Evolutionary conservation across 2,797 vertebrate genomes (phyloP).

Genomic region (Holocentrus rufus): DNA sequence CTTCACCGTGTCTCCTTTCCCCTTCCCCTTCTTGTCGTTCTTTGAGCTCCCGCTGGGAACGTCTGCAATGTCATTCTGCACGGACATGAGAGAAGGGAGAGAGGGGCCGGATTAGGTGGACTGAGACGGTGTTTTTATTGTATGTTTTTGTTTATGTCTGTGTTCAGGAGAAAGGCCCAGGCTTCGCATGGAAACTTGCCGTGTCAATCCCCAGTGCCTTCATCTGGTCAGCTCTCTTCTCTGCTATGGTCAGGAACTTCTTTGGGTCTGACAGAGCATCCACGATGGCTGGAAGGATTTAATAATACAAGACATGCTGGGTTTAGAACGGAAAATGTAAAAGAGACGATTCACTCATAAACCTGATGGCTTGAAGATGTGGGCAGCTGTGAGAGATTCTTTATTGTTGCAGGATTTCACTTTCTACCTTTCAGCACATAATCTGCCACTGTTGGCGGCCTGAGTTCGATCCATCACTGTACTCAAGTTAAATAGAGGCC

Average conservation of each 20-base stretch:
- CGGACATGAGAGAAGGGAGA: not conserved
- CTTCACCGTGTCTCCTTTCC: conserved; percentile 89
- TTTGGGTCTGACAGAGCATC: conserved; percentile 99
- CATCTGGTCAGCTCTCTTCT: conserved; percentile 99
- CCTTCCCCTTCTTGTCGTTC: conserved; percentile 95
- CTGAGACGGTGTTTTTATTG: not conserved
- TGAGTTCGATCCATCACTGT: no score
- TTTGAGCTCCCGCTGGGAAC: conserved; percentile 96
- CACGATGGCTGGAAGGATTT: conserved; percentile 87
- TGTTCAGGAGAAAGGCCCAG: no score
- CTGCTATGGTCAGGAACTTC: conserved; percentile 98
- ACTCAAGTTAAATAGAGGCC: no score
- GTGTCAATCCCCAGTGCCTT: conserved; percentile 98
- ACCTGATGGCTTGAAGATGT: not conserved
- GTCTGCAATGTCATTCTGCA: conserved; percentile 96
- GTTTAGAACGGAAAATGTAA: not conserved
- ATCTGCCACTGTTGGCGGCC: no score
- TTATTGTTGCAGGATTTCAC: no score
- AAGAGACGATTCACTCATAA: not conserved
- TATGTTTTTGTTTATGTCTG: not conserved
- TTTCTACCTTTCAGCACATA: no score
- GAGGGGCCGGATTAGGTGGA: not conserved
- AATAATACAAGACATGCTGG: not conserved
- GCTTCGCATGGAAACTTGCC: conserved; percentile 51
- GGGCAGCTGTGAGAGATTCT: no score